Conservation (phyloP, 2,113 vertebrate species). For the Rallus limicola region DNA sequence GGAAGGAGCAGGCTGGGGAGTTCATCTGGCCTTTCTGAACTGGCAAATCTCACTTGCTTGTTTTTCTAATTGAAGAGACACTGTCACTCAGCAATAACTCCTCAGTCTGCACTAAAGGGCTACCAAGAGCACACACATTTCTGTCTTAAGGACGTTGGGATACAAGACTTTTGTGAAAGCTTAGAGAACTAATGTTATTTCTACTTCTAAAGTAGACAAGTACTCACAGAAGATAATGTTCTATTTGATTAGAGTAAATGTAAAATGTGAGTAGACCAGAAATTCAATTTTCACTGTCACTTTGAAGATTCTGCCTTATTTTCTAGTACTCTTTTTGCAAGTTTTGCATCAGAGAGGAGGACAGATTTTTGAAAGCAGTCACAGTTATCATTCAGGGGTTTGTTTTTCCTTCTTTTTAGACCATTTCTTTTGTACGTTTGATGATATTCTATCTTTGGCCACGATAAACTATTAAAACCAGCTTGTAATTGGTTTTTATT, state of each 20-base stretch:
- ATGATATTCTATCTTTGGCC: background rate
- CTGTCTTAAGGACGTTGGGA: background rate
- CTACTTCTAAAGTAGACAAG: background rate
- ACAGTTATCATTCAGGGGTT: background rate
- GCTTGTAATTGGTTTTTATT: background rate
- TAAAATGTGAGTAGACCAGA: background rate
- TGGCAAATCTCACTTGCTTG: background rate
- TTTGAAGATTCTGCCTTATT: background rate
- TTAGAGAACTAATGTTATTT: background rate
- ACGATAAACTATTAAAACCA: background rate
- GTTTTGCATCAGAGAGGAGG: background rate
- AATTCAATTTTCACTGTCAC: background rate
- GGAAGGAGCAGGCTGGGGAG: background rate
- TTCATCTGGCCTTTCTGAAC: background rate
- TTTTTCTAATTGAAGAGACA: background rate
- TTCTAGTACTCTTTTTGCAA: background rate
- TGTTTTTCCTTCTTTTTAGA: background rate
- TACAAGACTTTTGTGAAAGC: background rate
- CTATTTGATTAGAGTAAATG: background rate
- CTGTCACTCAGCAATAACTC: background rate
- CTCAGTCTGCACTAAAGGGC: background rate
- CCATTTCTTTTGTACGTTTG: background rate
- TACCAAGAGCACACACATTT: background rate
- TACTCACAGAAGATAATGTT: background rate
- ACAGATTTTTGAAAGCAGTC: background rate